Evolutionary conservation across 2,888 invertebrate species (phyloP), one percentile per base, ranked within the genome.

Genomic region (Beris morrisii): DNA sequence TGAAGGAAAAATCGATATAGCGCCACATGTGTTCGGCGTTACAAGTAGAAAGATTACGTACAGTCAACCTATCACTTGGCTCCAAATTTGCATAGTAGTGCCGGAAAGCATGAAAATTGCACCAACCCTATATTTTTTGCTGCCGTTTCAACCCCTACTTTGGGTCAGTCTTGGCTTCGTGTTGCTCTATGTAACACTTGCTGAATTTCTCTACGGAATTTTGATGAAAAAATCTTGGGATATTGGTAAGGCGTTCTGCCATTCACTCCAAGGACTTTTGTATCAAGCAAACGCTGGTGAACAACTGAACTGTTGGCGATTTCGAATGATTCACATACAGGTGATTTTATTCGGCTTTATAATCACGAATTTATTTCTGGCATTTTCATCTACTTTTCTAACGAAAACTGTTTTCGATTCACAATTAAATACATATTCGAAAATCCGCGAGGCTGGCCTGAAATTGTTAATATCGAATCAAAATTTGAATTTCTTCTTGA

Each of bases 311-410:
- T 38, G 5, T 12, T 12, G 28, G 52, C 28, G 15, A 9, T 61
- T 50, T 22, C 5, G 15, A 31, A n/a, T 38, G 5, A 61, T 61
- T 30, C 61, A 61, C 22, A 50, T 32, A 7, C 61, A 61, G 50
- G 13, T 61, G n/a, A 50, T 61, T 12, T 43, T 61, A 12, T n/a
- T 61, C 7, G 61, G 61, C 9, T 61, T 61, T 45, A 50, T 61
- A 6, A 5, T 61, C 6, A 61, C 61, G 3, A 61, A 61, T 22
- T 15, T 61, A 4, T 61, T 61, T 12, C 32, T 61, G 11, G n/a
- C 61, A 38, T 7, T 50, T 5, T 52, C 50, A 61, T 61, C 61
- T 5, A 61, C 50, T n/a, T 61, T 61, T 50, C 28, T 61, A 15
- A 61, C 61, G 22, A 50, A 50, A 4, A 61, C 43, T 4, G 9